These are phyloP conservation scores for Urocitellus parryii DNA, from an alignment of 2,113 vertebrate genomes.

Conservation along the genomic window DNA sequence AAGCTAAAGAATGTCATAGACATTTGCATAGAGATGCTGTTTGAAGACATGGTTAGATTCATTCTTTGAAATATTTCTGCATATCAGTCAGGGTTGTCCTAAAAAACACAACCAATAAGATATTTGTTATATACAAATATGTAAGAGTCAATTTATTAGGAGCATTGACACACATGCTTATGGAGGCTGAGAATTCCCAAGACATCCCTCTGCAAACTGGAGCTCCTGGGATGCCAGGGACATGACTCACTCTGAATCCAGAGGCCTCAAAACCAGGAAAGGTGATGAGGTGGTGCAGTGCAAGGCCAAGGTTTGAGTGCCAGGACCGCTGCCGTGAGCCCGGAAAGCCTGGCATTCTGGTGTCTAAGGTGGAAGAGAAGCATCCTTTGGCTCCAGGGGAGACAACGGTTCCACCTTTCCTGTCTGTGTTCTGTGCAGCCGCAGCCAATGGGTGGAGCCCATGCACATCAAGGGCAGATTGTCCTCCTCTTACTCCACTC, in stretches of 20 bases:
- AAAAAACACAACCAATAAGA: neutral
- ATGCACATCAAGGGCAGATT: neutral
- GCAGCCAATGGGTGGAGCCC: neutral
- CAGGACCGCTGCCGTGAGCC: neutral
- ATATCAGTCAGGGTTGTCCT: neutral
- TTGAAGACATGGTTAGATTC: neutral
- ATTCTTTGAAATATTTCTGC: neutral
- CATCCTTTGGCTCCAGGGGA: neutral
- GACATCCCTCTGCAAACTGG: neutral
- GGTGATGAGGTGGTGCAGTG: neutral
- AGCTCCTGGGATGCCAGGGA: neutral
- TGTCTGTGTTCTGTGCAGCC: neutral
- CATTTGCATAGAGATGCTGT: neutral
- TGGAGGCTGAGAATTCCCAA: neutral
- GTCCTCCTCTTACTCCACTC: neutral
- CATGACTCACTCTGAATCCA: neutral
- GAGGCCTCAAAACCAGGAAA: neutral
- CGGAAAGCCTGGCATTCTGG: neutral
- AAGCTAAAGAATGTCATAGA: neutral
- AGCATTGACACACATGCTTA: neutral
- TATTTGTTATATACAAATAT: neutral
- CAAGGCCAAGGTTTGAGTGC: neutral
- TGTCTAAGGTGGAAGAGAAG: neutral
- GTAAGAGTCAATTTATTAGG: neutral
- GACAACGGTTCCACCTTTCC: neutral